phyloP scores from a whole-genome alignment of 2,888 invertebrate genomes.

The Spodoptera exigua region DNA sequence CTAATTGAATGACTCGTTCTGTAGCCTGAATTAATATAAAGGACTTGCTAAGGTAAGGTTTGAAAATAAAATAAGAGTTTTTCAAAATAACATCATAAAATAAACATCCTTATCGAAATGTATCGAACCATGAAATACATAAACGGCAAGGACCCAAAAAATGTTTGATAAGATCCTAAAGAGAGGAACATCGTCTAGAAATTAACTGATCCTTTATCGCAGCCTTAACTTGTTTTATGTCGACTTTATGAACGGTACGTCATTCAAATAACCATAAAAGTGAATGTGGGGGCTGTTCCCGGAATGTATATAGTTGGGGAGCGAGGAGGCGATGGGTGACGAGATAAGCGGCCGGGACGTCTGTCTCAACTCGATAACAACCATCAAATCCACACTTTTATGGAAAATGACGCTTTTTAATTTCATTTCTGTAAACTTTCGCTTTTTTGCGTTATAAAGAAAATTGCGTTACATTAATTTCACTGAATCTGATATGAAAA shows the following conservation, averaged over 20 bases:
- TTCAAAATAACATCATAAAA: neutral
- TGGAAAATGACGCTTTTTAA: slow-evolving; percentile 28
- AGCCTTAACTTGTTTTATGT: slow-evolving; percentile 50
- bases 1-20: too few relatives aligned
- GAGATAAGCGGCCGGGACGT: slow-evolving; percentile 56
- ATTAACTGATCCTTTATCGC: slow-evolving; percentile 56
- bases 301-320: slow-evolving; percentile 48
- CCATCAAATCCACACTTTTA: slow-evolving; percentile 30
- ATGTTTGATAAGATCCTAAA: slow-evolving; percentile 7
- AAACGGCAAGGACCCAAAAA: slow-evolving; percentile 18
- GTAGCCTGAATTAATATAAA: too few relatives aligned
- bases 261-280: slow-evolving; percentile 61
- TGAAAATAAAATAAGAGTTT: neutral
- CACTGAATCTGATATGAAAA: neutral
- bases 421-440: slow-evolving; percentile 24
- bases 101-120: slow-evolving; percentile 5
- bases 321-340: slow-evolving; percentile 38
- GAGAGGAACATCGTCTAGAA: slow-evolving; percentile 41
- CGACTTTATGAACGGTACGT: slow-evolving; percentile 49
- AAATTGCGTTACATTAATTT: neutral
- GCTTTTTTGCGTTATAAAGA: slow-evolving; percentile 3
- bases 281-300: slow-evolving; percentile 53
- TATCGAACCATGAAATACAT: slow-evolving; percentile 14
- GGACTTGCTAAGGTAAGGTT: too few relatives aligned
- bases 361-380: slow-evolving; percentile 59